Evolutionary conservation across 1,140 invertebrate genomes (phyloP), one percentile per base, ranked within the genome.

Genomic region (Drosophila sulfurigaster): DNA sequence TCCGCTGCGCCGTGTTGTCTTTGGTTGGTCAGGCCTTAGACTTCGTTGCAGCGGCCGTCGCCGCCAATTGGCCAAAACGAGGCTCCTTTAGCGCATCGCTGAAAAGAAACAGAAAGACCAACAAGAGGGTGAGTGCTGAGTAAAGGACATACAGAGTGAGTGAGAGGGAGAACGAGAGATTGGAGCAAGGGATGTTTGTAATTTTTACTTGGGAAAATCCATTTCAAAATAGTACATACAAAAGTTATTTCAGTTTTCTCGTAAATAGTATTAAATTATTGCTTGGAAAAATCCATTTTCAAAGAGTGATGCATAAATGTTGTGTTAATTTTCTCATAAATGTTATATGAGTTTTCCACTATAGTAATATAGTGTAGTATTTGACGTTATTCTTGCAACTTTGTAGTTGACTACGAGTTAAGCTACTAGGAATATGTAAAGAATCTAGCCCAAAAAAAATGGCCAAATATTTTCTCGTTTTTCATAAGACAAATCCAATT

Each of bases 11-110:
- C 7, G 41, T 3, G 41, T 7, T 69, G 78, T 72, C 75, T 85
- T 88, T 88, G 85, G 85, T 81, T 88, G 85, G 85, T 89, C 81
- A 89, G 81, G 45, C 81, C 81, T 35, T 71, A 56, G 81, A 52
- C 58, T 20, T 57, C 45, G 75, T 58, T 78, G 81, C 85, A 88
- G 74, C 65, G 69, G 51, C 62, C 56, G 64, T 43, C 52, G 75
- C 78, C 68, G 67, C 64, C 75, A 88, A 85, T 85, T 88, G 85
- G 78, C 78, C 64, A 85, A 43, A 43, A 88, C 81, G 71, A 88
- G 86, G 78, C 65, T 79, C 71, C 70, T 82, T 88, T 81, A 67
- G 32, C 60, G 57, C 64, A 57, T 49, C 32, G 66, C 83, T 89
- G 81, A 41, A 81, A 83, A 49, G 45, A 69, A 2, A 45, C 2